Conservation (phyloP, 2,797 vertebrate genomes). For the Sebastes kiyomatsui region DNA sequence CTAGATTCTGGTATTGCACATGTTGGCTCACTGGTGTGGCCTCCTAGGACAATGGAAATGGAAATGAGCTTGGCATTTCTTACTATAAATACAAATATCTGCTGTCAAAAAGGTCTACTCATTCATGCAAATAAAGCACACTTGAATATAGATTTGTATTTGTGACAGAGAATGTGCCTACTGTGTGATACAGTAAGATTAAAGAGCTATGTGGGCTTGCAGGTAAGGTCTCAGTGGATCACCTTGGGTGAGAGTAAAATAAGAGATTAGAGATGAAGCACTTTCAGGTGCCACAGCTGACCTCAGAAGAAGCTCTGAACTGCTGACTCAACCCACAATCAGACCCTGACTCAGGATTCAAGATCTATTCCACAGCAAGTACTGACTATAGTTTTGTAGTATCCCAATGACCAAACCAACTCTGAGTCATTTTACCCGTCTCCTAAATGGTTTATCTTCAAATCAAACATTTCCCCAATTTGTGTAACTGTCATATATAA, state of each 20-base stretch:
- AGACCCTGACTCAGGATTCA: neutral
- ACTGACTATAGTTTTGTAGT: neutral
- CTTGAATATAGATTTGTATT: no score
- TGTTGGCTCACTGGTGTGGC: neutral
- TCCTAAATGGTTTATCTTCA: neutral
- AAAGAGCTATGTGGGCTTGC: neutral
- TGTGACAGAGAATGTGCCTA: no score
- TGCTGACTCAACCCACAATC: neutral
- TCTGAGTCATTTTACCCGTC: neutral
- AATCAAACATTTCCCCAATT: neutral
- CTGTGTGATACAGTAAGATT: neutral
- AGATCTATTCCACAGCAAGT: neutral
- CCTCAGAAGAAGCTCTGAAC: neutral
- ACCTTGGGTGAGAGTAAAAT: neutral
- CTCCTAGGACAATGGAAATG: neutral
- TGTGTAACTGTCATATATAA: neutral
- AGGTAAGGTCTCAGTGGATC: neutral
- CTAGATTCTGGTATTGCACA: neutral
- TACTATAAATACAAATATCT: neutral
- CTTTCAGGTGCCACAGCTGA: slow-evolving; percentile 25
- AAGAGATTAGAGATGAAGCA: slow-evolving; percentile 38
- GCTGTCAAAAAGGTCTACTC: neutral
- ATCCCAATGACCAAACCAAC: neutral
- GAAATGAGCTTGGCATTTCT: neutral
- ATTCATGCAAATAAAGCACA: neutral